Evolutionary conservation across 2,113 vertebrate genomes (phyloP).

Genomic region (Hassar affinis): DNA sequence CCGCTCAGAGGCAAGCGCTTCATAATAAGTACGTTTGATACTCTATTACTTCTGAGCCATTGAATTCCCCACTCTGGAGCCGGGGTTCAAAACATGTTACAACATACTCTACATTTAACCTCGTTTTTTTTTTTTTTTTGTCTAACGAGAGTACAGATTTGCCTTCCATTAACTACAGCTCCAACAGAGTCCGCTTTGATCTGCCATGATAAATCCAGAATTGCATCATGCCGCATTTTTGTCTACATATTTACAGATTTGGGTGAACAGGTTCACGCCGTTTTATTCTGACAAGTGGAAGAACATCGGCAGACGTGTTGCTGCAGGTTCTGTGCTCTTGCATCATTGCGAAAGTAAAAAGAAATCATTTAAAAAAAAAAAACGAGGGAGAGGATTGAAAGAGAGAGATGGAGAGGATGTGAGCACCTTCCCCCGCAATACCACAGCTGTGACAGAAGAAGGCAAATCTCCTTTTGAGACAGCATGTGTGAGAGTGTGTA

Average conservation of each 20-base stretch:
- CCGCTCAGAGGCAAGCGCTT: slow-evolving; percentile 63
- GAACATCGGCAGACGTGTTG: slow-evolving; percentile 73
- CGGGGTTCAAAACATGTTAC: slow-evolving; percentile 74
- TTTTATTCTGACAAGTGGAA: slow-evolving; percentile 70
- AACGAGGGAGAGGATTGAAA: slow-evolving; percentile 63
- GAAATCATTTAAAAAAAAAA: slow-evolving; percentile 62
- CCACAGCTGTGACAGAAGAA: slow-evolving; percentile 40
- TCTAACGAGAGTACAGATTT: slow-evolving; percentile 60
- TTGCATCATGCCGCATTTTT: slow-evolving; percentile 74
- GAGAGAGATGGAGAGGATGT: slow-evolving; percentile 54
- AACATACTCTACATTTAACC: slow-evolving; percentile 73
- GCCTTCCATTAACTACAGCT: slow-evolving; percentile 55
- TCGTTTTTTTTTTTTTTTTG: slow-evolving; percentile 35
- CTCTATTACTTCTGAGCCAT: slow-evolving; percentile 69
- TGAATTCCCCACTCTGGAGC: slow-evolving; percentile 62
- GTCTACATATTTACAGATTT: slow-evolving; percentile 71
- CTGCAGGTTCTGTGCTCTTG: slow-evolving; percentile 71
- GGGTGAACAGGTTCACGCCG: slow-evolving; percentile 71
- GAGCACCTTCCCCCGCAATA: slow-evolving; percentile 48
- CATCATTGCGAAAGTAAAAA: slow-evolving; percentile 73
- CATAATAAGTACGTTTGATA: slow-evolving; percentile 68
- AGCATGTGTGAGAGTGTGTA: neutral
- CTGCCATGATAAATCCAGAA: slow-evolving; percentile 76
- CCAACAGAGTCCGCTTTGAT: slow-evolving; percentile 54
- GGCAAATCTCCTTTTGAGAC: slow-evolving; percentile 52